Conservation (phyloP, 2,797 vertebrate species). For the Bradypodion pumilum region DNA sequence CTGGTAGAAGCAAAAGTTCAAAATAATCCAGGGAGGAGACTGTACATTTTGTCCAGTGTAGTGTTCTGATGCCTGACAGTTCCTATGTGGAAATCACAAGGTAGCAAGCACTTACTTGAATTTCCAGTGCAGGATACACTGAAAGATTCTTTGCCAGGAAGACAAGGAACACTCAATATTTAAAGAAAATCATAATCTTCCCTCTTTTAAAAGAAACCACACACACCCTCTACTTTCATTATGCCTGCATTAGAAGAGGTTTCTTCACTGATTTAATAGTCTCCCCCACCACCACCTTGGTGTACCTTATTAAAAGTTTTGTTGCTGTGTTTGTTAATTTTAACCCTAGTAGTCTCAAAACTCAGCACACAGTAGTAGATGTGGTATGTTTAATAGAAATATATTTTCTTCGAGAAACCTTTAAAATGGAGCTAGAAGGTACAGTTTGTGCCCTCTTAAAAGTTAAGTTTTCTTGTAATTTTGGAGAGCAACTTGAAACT, state of each 20-base stretch:
- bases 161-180: not conserved
- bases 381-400: not conserved
- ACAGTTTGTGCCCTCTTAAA: not conserved
- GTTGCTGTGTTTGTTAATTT: not conserved
- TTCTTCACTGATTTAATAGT: not conserved
- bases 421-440: not conserved
- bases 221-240: not conserved
- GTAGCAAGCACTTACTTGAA: not conserved
- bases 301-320: not conserved
- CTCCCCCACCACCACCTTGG: not conserved
- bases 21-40: conserved; percentile 16
- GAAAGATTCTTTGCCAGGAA: not conserved
- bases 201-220: too few relatives aligned
- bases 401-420: not conserved
- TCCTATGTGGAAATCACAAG: not conserved
- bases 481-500: not conserved
- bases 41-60: conserved; percentile 8
- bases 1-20: not conserved
- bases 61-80: not conserved
- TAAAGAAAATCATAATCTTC: too few relatives aligned
- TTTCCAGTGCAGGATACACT: not conserved
- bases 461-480: not conserved
- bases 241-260: not conserved
- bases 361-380: not conserved
- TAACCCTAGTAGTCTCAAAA: not conserved